A percentile compares a stretch with the other conserved stretches of the same genome.
Evolutionary conservation across 2,113 vertebrate species (phyloP).

Genomic region (Forbesichthys agassizii): DNA sequence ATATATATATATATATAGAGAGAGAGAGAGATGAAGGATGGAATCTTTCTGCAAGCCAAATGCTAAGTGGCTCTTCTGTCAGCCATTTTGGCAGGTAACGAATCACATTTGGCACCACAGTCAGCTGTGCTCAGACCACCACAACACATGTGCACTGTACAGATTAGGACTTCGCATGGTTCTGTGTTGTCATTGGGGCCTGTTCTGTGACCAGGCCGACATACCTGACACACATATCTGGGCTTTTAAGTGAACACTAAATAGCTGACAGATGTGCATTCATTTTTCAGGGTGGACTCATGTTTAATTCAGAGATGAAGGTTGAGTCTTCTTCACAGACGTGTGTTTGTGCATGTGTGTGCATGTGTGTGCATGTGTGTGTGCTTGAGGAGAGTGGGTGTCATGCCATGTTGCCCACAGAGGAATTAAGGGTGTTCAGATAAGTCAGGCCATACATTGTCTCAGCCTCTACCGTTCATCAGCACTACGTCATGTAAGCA

Average conservation of each 20-base stretch:
- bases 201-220: too few relatives aligned
- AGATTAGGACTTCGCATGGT: constrained; percentile 17
- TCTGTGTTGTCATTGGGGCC: constrained; percentile 15
- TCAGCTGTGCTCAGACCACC: neutral
- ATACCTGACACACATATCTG: too few relatives aligned
- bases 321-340: constrained; percentile 17
- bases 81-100: neutral
- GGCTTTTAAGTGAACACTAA: constrained; percentile 1
- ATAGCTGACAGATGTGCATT: constrained; percentile 26
- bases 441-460: too few relatives aligned
- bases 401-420: too few relatives aligned
- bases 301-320: constrained; percentile 36
- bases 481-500: too few relatives aligned
- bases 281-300: constrained; percentile 36
- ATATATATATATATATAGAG: too few relatives aligned
- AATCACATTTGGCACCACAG: neutral
- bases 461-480: too few relatives aligned
- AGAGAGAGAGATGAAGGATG: too few relatives aligned
- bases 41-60: neutral
- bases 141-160: neutral
- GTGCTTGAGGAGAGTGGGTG: too few relatives aligned
- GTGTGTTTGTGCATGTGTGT: neutral
- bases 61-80: neutral
- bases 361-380: neutral
- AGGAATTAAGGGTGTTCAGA: too few relatives aligned